Base-by-base conservation (phyloP, 1,140 invertebrate species). In the Aphelinus atriplicis region DNA sequence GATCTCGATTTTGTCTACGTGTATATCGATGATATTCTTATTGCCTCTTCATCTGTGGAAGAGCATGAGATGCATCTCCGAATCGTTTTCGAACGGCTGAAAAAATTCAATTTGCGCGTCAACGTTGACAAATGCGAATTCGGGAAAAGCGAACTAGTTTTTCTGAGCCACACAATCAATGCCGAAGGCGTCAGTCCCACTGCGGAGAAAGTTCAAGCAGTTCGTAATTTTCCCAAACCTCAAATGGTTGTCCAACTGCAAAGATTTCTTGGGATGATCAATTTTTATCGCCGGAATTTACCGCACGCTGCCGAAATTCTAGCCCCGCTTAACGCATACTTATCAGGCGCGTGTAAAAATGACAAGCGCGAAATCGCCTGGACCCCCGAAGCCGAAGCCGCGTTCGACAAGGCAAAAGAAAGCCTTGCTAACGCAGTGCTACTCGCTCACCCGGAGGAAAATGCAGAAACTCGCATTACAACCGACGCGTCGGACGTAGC, bases 71-170 rank as follows among this genome's bases (percentile, higher is more conserved):
- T 10, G 3, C 48, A 53, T 66, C 7, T 51, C n/a, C 45, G 48
- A 10, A 50, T 48, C 43, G n/a, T 50, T 10, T n/a, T 66, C 42
- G 43, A 51, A 10, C 6, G 64, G n/a, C 42, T 66, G 42, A 66
- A 66, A 42, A 6, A 66, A 0, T 3, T 46, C 7, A 7, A 4
- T 9, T 48, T 66, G 0, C 43, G 64, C 7, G 6, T 66, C 43
- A 66, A 66, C 47, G 7, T 66, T 10, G 9, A 6, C 47, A 66
- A 66, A 51, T 66, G 48, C 48, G 64, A 66, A 51, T 66, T 66
- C 1, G 64, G 64, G 9, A 47, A 66, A 26, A 7, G 10, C 2
- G 64, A 66, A 47, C 9, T 51, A 5, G n/a, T 26, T 1, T 48
- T 10, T 3, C 55, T 51, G n/a, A 47, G 64, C 10, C 48, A 66